A percentile compares a stretch with the other conserved stretches of the same genome.
phyloP scores from a whole-genome alignment of 1,140 invertebrate genomes.

The Metopolophium dirhodum region DNA sequence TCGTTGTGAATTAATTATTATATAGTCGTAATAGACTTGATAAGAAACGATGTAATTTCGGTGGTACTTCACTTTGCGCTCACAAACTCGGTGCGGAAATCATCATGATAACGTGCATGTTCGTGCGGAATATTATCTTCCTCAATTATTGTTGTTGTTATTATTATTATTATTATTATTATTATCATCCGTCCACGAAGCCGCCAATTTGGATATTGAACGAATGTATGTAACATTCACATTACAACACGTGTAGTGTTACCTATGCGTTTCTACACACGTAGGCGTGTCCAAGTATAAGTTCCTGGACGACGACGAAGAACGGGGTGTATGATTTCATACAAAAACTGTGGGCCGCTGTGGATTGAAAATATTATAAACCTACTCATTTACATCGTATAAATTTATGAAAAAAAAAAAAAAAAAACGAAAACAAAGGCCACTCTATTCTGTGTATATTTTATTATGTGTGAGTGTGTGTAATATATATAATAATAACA shows the following conservation, averaged over 20 bases:
- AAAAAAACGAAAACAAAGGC: not conserved
- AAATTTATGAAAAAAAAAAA: not conserved
- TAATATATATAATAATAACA: not conserved
- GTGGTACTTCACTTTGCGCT: not conserved
- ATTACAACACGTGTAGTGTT: not conserved
- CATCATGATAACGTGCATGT: not conserved
- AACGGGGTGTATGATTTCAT: not conserved
- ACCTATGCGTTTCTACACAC: not conserved
- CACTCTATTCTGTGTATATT: not conserved
- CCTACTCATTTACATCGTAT: not conserved
- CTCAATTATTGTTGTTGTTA: not conserved
- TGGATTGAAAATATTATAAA: not conserved
- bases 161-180: not conserved
- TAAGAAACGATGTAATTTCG: not conserved
- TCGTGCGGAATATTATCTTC: not conserved
- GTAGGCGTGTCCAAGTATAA: not conserved
- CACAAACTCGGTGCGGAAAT: not conserved
- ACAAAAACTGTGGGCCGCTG: not conserved
- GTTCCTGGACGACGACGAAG: not conserved
- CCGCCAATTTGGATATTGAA: not conserved
- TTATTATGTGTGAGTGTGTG: not conserved
- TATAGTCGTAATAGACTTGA: not conserved
- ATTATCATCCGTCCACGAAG: not conserved
- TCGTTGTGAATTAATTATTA: not conserved
- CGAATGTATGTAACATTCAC: not conserved